Conservation (phyloP, 1,140 invertebrate genomes). For the Drosophila bocki region DNA sequence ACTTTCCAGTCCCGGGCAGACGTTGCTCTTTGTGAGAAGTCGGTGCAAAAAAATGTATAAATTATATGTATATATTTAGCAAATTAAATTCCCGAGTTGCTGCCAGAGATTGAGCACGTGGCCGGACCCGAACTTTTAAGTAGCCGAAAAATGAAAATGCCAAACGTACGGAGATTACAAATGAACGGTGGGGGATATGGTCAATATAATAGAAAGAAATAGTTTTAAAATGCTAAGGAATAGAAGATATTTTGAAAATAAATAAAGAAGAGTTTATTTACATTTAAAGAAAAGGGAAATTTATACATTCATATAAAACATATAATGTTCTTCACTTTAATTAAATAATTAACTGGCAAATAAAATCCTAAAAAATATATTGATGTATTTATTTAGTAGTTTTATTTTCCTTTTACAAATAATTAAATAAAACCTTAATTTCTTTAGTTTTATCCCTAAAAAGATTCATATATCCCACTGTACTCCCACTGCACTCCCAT, state of each 20-base stretch:
- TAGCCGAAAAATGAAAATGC: conserved; percentile 27
- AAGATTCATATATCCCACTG: neutral
- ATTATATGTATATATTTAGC: conserved; percentile 44
- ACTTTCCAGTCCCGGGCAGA: conserved; percentile 18
- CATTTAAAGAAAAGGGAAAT: too few species aligned
- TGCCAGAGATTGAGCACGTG: conserved; percentile 43
- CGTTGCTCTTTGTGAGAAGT: neutral
- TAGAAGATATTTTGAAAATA: neutral
- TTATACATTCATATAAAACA: neutral
- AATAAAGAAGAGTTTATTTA: neutral
- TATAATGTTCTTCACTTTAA: neutral
- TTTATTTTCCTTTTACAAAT: neutral
- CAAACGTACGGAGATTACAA: conserved; percentile 5
- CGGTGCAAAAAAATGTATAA: neutral
- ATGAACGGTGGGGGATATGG: neutral
- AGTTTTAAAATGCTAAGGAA: neutral
- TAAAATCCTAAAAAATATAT: neutral
- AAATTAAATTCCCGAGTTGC: conserved; percentile 50
- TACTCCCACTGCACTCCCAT: conserved; percentile 33
- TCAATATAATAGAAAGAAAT: too few species aligned
- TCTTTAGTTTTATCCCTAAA: neutral
- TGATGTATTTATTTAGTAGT: neutral
- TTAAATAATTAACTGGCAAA: neutral
- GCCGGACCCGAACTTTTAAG: conserved; percentile 8
- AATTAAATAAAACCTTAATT: too few species aligned